A percentile compares a stretch with the other conserved stretches of the same genome.
phyloP scores from a whole-genome alignment of 1,140 invertebrate genomes.

The Zaprionus capensis region DNA sequence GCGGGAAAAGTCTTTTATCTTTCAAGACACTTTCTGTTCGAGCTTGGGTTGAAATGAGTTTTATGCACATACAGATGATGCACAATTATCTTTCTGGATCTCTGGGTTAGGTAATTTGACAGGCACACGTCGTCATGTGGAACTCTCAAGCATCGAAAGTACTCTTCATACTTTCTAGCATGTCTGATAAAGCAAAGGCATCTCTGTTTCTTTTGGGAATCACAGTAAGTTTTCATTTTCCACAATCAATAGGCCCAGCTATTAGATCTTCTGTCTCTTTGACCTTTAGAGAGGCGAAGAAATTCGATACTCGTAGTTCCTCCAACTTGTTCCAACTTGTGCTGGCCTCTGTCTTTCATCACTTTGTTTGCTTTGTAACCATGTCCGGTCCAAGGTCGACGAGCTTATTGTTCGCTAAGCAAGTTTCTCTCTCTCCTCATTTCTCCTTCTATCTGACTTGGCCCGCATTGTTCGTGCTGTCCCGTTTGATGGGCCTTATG shows the following conservation, averaged over 20 bases:
- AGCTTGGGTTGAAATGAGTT: background rate
- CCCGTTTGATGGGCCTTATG: slow-evolving; percentile 61
- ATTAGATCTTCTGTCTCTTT: background rate
- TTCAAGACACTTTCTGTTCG: background rate
- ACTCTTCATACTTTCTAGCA: too few species aligned
- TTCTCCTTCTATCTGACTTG: slow-evolving; percentile 1
- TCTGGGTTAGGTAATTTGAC: background rate
- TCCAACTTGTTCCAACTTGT: background rate
- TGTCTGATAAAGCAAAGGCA: too few species aligned
- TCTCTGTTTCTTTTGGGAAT: too few species aligned
- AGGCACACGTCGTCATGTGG: too few species aligned
- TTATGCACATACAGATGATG: background rate
- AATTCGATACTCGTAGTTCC: background rate
- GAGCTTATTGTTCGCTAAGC: slow-evolving; percentile 22
- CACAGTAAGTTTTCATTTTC: background rate
- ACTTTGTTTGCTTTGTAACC: slow-evolving; percentile 43
- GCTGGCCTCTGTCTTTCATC: background rate
- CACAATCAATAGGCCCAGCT: background rate
- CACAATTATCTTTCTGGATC: background rate
- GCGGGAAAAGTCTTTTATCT: slow-evolving; percentile 1
- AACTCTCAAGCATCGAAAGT: too few species aligned
- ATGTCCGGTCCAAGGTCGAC: slow-evolving; percentile 34
- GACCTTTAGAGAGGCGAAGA: background rate
- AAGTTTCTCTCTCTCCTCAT: slow-evolving; percentile 13
- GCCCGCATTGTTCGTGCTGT: background rate